A percentile compares a stretch with the other conserved stretches of the same genome.
phyloP scores from a whole-genome alignment of 2,797 vertebrate genomes.

The Poliocrania exsul region DNA sequence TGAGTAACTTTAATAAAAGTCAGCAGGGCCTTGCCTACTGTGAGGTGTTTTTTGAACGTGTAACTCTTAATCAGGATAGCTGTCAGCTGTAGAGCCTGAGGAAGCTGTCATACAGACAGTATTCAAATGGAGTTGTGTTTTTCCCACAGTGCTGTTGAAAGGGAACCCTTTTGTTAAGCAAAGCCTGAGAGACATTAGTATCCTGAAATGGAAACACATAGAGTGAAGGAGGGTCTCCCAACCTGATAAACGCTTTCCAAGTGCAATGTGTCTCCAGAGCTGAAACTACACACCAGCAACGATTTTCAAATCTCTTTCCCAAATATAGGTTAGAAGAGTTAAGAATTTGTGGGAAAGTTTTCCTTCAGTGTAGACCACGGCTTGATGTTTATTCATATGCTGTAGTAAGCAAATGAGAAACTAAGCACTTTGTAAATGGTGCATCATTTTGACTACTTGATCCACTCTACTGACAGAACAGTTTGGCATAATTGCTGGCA shows the following conservation, averaged over 20 bases:
- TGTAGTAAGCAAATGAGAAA: slow-evolving; percentile 60
- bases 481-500: slow-evolving; percentile 24
- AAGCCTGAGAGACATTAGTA: neutral
- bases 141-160: slow-evolving; percentile 51
- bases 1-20: slow-evolving; percentile 3
- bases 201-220: neutral
- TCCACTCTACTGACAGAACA: slow-evolving; percentile 26
- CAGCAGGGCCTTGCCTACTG: neutral
- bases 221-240: neutral
- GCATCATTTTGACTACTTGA: slow-evolving; percentile 51
- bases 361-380: slow-evolving; percentile 9
- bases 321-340: neutral
- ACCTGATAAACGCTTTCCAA: neutral
- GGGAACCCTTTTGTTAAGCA: neutral
- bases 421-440: slow-evolving; percentile 51
- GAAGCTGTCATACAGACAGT: slow-evolving; percentile 47
- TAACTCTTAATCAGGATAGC: slow-evolving; percentile 14
- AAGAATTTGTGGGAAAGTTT: slow-evolving; percentile 61
- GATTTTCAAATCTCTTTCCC: neutral
- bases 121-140: slow-evolving; percentile 47
- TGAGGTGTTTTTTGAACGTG: slow-evolving; percentile 33
- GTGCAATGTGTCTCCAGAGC: neutral
- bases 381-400: slow-evolving; percentile 54
- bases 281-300: neutral
- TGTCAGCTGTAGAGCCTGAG: slow-evolving; percentile 41